These are phyloP conservation scores for Psammodynastes pulverulentus DNA, from an alignment of 2,113 vertebrate genomes.

Conservation along the genomic window DNA sequence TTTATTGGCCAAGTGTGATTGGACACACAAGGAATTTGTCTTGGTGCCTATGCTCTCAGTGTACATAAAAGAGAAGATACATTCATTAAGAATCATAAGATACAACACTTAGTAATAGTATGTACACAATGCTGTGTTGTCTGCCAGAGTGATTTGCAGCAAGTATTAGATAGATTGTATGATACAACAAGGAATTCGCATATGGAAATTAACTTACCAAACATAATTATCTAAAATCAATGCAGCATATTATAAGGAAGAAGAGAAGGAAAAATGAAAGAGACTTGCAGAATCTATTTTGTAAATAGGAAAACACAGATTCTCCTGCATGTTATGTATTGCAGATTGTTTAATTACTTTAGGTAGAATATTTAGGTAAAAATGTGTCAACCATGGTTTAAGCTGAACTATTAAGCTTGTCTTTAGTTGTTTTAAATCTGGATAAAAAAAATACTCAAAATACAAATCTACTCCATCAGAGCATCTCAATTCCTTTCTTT, in stretches of 20 bases:
- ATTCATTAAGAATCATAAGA: no score
- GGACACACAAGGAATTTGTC: no score
- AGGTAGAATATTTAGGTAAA: neutral
- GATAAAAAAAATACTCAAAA: slow-evolving; percentile 32
- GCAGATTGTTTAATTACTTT: slow-evolving; percentile 17
- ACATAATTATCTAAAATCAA: slow-evolving; percentile 16
- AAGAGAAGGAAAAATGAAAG: neutral
- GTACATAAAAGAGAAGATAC: no score
- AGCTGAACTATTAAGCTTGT: slow-evolving; percentile 37
- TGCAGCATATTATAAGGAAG: neutral
- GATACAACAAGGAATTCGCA: no score
- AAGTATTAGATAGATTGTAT: no score
- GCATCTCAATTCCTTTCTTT: slow-evolving; percentile 23
- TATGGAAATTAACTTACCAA: no score
- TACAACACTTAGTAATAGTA: no score
- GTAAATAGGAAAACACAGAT: neutral
- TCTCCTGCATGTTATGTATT: slow-evolving; percentile 1
- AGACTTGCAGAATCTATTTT: slow-evolving; percentile 2
- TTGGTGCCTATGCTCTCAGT: no score
- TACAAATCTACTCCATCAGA: slow-evolving; percentile 27
- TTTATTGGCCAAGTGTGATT: no score
- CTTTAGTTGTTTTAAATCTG: slow-evolving; percentile 38
- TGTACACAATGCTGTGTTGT: no score
- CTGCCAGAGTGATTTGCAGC: no score
- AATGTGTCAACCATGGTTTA: slow-evolving; percentile 22